Conservation (phyloP, 2,797 vertebrate species). For the Spinus pinus region DNA sequence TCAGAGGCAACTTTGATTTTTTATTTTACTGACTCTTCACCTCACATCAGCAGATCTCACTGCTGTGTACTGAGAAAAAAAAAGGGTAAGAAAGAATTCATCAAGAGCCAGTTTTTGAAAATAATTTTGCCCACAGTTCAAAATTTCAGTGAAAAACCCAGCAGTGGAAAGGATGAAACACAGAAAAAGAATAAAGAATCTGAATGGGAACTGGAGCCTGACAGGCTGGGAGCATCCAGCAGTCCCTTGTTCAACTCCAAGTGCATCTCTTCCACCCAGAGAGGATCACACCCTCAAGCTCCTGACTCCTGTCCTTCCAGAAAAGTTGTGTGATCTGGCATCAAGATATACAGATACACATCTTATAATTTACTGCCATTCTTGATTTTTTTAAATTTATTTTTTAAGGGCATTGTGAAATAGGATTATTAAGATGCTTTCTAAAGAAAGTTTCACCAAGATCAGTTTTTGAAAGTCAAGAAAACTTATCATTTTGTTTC, state of each 20-base stretch:
- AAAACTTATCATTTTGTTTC: slow-evolving; percentile 29
- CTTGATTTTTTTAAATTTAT: accelerated
- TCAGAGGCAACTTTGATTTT: background rate
- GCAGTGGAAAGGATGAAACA: background rate
- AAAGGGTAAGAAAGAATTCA: background rate
- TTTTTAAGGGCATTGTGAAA: background rate
- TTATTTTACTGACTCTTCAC: background rate
- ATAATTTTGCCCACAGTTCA: background rate
- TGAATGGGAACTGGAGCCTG: background rate
- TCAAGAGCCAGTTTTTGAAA: background rate
- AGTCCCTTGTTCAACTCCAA: background rate
- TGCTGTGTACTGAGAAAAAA: background rate
- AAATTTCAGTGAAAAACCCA: background rate
- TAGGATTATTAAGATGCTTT: background rate
- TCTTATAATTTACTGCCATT: background rate
- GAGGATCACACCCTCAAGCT: background rate
- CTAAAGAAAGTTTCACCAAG: background rate
- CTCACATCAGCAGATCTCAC: background rate
- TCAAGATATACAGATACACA: accelerated
- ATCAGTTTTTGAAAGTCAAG: background rate
- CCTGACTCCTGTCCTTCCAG: background rate
- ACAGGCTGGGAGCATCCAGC: background rate
- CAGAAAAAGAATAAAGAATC: background rate
- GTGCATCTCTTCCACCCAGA: accelerated
- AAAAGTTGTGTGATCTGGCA: background rate